Evolutionary conservation across 53 echinoderm and acorn worm species (phyloP), one percentile per base, ranked within the genome.

Genomic region (Actinopyga echinites): DNA sequence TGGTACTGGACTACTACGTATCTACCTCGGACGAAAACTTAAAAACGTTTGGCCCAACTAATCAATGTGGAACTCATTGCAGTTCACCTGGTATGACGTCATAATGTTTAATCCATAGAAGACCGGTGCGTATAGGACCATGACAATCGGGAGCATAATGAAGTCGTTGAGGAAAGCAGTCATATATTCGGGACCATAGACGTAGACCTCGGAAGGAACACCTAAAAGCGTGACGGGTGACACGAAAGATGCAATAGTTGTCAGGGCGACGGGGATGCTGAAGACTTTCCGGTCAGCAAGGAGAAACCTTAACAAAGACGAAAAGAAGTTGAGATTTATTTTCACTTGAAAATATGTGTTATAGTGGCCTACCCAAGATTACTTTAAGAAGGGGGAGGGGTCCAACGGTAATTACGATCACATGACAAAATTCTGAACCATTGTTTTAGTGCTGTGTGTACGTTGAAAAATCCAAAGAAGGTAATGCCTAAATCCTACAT

Each of bases 41-140:
- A n/a, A n/a, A n/a, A n/a, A n/a, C n/a, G n/a, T n/a, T n/a, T n/a
- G n/a, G n/a, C n/a, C n/a, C n/a, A n/a, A n/a, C n/a, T n/a, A n/a
- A n/a, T n/a, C n/a, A n/a, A n/a, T n/a, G n/a, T n/a, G n/a, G n/a
- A n/a, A n/a, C n/a, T n/a, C n/a, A n/a, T n/a, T n/a, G n/a, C n/a
- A n/a, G n/a, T n/a, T 68, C 8, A 78, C 78, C 78, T 78, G 30
- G 34, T 78, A 78, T 22, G 54, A 28, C 33, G 78, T 78, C 30
- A 55, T 33, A 24, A 78, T 78, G 45, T 78, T 55, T 5, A 78
- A 21, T 30, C 78, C 78, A 21, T 56, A 31, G 22, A 78, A 78
- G 21, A 78, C 56, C 23, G 78, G 78, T 15, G 33, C 12, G 32
- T 53, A 78, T 8, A 78, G 56, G 15, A 78, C 49, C 11, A 28